Conservation (phyloP, 2,797 vertebrate species). For the Eulemur mongoz region DNA sequence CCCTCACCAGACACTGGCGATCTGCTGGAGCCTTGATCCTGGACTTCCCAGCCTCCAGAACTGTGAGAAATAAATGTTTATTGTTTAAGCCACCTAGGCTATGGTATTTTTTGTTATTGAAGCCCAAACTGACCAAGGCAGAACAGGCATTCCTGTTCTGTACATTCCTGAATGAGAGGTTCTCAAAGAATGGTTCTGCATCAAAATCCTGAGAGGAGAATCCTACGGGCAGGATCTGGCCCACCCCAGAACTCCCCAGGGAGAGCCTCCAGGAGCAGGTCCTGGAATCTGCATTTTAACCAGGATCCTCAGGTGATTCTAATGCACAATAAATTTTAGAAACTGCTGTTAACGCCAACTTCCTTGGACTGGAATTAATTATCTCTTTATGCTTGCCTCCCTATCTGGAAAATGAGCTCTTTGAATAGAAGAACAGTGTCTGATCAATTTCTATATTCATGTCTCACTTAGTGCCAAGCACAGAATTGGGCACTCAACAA, state of each 20-base stretch:
- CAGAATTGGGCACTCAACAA: neutral
- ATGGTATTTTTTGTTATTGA: neutral
- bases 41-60: neutral
- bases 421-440: conserved; percentile 24
- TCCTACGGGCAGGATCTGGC: neutral
- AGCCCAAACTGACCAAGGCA: neutral
- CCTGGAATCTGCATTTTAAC: neutral
- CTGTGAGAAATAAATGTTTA: neutral
- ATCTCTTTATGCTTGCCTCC: conserved; percentile 24
- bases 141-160: neutral
- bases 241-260: neutral
- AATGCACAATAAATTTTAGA: neutral
- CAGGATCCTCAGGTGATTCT: neutral
- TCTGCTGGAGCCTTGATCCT: neutral
- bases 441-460: conserved; percentile 1
- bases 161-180: neutral
- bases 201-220: neutral
- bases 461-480: neutral
- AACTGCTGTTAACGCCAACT: conserved; percentile 2
- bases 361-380: conserved; percentile 26
- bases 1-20: neutral
- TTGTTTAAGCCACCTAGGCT: too few species aligned
- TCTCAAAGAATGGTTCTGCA: neutral
- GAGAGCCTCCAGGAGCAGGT: neutral
- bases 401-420: conserved; percentile 35